These are phyloP conservation scores for Myathropa florea DNA, from an alignment of 2,888 invertebrate species.

Conservation along the genomic window DNA sequence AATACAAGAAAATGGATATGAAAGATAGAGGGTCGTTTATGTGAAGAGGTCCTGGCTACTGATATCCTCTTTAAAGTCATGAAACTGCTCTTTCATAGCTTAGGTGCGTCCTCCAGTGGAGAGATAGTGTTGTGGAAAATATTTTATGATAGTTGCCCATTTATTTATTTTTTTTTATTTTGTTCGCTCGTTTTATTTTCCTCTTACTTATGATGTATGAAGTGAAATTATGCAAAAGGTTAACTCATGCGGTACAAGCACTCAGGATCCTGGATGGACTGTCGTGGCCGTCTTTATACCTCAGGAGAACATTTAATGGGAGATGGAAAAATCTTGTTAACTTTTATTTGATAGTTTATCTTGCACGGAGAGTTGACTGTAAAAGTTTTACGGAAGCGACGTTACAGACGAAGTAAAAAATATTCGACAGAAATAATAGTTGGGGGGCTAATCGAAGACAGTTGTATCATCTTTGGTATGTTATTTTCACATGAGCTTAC, in stretches of 20 bases:
- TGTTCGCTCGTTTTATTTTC: neutral
- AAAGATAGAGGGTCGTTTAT: slow-evolving; percentile 47
- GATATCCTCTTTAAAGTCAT: slow-evolving; percentile 37
- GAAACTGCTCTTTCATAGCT: neutral
- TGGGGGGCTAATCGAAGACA: neutral
- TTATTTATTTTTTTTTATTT: slow-evolving; percentile 19
- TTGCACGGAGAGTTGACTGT: slow-evolving; percentile 11
- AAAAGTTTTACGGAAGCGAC: neutral
- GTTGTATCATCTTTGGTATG: neutral
- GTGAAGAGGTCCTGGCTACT: slow-evolving; percentile 29
- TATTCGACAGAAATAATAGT: neutral
- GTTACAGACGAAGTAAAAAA: neutral
- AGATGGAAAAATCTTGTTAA: slow-evolving; percentile 16
- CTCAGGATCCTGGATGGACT: neutral
- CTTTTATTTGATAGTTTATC: slow-evolving; percentile 22
- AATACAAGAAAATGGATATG: slow-evolving; percentile 39
- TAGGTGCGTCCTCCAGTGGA: slow-evolving; percentile 5
- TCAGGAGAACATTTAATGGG: neutral
- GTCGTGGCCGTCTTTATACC: neutral
- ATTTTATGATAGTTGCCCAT: slow-evolving; percentile 38
- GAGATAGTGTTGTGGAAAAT: slow-evolving; percentile 6
- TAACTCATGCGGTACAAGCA: neutral
- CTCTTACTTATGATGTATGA: slow-evolving; percentile 20
- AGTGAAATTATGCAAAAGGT: slow-evolving; percentile 23
- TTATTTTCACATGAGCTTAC: neutral